Conservation (phyloP, 2,888 invertebrate species). For the Altica lythri region DNA sequence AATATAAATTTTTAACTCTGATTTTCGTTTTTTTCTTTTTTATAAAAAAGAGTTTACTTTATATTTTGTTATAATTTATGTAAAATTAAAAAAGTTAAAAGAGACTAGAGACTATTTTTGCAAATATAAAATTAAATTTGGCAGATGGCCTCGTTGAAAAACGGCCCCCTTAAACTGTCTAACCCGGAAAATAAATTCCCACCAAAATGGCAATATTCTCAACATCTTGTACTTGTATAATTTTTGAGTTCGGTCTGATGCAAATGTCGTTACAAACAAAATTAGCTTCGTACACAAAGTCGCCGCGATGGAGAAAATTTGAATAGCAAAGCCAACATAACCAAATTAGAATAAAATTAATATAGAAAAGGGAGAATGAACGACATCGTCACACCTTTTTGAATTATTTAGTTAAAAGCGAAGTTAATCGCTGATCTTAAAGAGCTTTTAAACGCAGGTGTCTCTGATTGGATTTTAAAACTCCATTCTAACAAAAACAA, state of each 20-base stretch:
- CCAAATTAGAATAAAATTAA: slow-evolving; percentile 46
- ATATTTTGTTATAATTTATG: too few species aligned
- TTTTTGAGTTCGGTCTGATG: slow-evolving; percentile 32
- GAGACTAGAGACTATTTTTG: neutral
- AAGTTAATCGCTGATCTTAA: slow-evolving; percentile 39
- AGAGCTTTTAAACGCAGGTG: slow-evolving; percentile 47
- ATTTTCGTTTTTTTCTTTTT: too few species aligned
- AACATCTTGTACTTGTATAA: slow-evolving; percentile 35
- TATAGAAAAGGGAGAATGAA: slow-evolving; percentile 38
- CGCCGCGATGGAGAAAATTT: slow-evolving; percentile 27
- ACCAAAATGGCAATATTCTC: slow-evolving; percentile 28
- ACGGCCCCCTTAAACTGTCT: slow-evolving; percentile 20
- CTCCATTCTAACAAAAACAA: slow-evolving; percentile 43
- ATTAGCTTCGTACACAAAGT: slow-evolving; percentile 33
- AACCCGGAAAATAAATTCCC: slow-evolving; percentile 24
- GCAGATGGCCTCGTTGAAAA: slow-evolving; percentile 21
- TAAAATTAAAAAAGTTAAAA: too few species aligned
- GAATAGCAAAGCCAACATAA: slow-evolving; percentile 34
- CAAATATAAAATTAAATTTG: slow-evolving; percentile 24
- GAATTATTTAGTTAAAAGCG: slow-evolving; percentile 37
- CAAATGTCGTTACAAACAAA: slow-evolving; percentile 33
- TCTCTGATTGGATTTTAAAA: slow-evolving; percentile 46
- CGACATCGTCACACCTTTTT: slow-evolving; percentile 36
- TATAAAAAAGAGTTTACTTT: too few species aligned
- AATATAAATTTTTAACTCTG: too few species aligned